Evolutionary conservation across 2,113 vertebrate species (phyloP).

Genomic region (Alouatta palliata): DNA sequence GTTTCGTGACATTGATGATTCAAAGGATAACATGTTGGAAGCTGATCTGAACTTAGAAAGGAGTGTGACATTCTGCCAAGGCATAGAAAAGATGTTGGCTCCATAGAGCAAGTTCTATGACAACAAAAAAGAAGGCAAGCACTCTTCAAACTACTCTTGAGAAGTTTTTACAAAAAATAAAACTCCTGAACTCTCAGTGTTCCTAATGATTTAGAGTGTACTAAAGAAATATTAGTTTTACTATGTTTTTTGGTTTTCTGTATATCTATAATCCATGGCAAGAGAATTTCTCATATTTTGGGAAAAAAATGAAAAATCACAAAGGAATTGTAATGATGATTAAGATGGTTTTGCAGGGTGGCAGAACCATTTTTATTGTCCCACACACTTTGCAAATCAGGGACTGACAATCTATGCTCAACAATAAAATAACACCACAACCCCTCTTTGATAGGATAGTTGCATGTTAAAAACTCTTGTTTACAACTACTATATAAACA

Average conservation of each 20-base stretch:
- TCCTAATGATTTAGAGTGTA: background rate
- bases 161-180: background rate
- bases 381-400: no score
- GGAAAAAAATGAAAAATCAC: background rate
- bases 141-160: background rate
- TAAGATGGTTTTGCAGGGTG: background rate
- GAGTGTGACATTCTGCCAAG: background rate
- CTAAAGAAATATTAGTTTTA: background rate
- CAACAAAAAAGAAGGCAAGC: background rate
- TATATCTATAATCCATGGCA: background rate
- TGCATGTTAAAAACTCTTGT: background rate
- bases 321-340: background rate
- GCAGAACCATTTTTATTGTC: background rate
- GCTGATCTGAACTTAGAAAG: background rate
- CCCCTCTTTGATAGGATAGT: background rate
- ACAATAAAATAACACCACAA: background rate
- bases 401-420: background rate
- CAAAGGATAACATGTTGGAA: background rate
- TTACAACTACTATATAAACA: background rate
- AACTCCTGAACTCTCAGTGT: background rate
- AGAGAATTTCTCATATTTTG: background rate
- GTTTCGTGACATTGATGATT: background rate
- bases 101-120: no score
- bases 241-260: background rate
- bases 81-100: background rate